Base-by-base conservation (phyloP, 1,140 invertebrate species). In the Portunus trituberculatus region DNA sequence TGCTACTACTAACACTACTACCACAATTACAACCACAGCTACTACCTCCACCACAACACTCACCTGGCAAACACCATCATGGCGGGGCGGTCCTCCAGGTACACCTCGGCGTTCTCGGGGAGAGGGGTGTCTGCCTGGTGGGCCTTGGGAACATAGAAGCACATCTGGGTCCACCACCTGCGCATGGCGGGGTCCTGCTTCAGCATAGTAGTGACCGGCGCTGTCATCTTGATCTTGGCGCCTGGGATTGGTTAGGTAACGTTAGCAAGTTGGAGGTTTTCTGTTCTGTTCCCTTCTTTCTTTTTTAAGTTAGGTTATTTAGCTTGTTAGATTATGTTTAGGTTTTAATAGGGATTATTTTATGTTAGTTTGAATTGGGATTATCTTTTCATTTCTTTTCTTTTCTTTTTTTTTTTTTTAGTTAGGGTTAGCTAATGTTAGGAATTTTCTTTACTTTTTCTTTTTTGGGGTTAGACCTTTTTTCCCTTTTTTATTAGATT, bases 111-210 rank as follows among this genome's bases (percentile, higher is more conserved):
- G 16, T 91, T 20, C 14, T 28, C 32, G 8, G 90, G 90, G 0
- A 0, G 0, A 2, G 90, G 59, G 28, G 90, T 48, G 6, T 29
- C 12, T 10, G 2, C 28, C 90, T 91, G 90, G 29, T 76, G 28
- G 52, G 90, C 90, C 90, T 91, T 0, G 29, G 90, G 59, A n/a
- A 91, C n/a, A 29, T 91, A 91, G 90, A 91, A 91, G 90, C 90
- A 91, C 90, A 91, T 91, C 29, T 91, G 90, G 28, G 7, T 28
- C 25, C 52, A 6, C 52, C 25, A 76, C 1, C 3, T 91, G 89
- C 46, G 12, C 12, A 25, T n/a, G 20, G 20, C 67, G n/a, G 20
- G 20, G 7, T 76, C n/a, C n/a, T 76, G 67, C 20, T 8, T 25
- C 67, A 76, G 0, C 67, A 25, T 76, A 1, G 25, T 76, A 8